Conservation (phyloP, 2,113 vertebrate genomes). For the Ammospiza caudacuta region DNA sequence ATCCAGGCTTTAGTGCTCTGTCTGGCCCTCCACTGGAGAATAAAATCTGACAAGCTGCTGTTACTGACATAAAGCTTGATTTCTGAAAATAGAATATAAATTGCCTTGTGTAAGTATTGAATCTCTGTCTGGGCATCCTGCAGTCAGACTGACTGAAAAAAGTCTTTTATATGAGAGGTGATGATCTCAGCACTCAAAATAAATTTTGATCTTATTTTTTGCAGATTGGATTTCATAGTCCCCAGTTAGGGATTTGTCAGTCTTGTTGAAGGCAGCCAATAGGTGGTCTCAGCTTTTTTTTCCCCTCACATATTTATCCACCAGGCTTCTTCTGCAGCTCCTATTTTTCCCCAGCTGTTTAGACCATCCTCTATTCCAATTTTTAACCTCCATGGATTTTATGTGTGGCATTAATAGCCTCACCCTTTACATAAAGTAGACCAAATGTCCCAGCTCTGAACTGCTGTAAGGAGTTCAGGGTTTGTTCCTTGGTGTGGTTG, state of each 20-base stretch:
- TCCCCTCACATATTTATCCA: background rate
- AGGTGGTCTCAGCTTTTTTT: background rate
- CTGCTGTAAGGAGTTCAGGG: background rate
- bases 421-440: background rate
- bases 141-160: slow-evolving; percentile 45
- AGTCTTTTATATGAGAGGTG: slow-evolving; percentile 49
- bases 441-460: background rate
- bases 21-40: background rate
- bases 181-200: slow-evolving; percentile 61
- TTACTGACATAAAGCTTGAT: slow-evolving; percentile 18
- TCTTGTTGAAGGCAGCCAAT: slow-evolving; percentile 24
- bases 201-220: slow-evolving; percentile 50
- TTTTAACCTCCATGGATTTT: background rate
- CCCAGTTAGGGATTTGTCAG: slow-evolving; percentile 12
- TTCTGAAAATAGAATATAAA: slow-evolving; percentile 62
- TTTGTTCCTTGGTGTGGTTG: background rate
- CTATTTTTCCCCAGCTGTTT: background rate
- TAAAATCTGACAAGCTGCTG: slow-evolving; percentile 11
- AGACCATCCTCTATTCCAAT: background rate
- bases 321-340: background rate
- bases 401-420: background rate
- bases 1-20: background rate
- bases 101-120: slow-evolving; percentile 48
- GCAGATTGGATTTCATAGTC: slow-evolving; percentile 27
- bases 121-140: slow-evolving; percentile 56